These are phyloP conservation scores for Camponotus floridanus DNA, from an alignment of 1,140 invertebrate genomes.

Conservation along the genomic window DNA sequence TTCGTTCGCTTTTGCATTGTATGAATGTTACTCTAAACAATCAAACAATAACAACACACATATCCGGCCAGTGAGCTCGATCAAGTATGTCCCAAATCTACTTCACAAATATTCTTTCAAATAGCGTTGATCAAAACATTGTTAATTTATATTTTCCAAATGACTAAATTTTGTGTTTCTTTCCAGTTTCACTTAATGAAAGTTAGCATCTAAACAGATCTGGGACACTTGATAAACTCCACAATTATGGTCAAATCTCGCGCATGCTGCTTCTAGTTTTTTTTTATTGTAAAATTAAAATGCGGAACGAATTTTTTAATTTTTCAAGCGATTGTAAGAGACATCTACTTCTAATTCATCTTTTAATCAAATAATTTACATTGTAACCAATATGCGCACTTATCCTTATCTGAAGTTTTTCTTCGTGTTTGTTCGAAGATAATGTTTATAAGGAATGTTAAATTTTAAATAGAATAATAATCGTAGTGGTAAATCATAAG, in stretches of 20 bases:
- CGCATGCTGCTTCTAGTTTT: conserved; percentile 43
- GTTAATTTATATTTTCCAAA: background rate
- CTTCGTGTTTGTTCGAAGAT: conserved; percentile 33
- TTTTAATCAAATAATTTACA: conserved; percentile 18
- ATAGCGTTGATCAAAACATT: background rate
- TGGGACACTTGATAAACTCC: conserved; percentile 9
- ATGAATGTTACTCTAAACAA: conserved; percentile 63
- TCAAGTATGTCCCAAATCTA: conserved; percentile 20
- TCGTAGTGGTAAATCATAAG: conserved; percentile 45
- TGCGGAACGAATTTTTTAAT: conserved; percentile 10
- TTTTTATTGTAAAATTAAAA: conserved; percentile 15
- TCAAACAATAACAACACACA: conserved; percentile 32
- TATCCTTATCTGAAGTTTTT: conserved; percentile 76
- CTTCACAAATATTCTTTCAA: background rate
- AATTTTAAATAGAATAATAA: conserved; percentile 34
- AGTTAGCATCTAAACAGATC: conserved; percentile 13
- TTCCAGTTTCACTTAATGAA: background rate
- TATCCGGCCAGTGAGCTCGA: background rate
- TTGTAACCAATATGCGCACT: conserved; percentile 63
- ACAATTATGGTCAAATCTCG: conserved; percentile 7
- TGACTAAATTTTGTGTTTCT: background rate
- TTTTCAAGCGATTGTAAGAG: conserved; percentile 12
- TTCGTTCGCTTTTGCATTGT: conserved; percentile 69
- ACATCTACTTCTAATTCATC: conserved; percentile 14
- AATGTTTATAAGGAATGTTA: conserved; percentile 26